Evolutionary conservation across 2,797 vertebrate genomes (phyloP).

Genomic region (Sparidentex hasta): DNA sequence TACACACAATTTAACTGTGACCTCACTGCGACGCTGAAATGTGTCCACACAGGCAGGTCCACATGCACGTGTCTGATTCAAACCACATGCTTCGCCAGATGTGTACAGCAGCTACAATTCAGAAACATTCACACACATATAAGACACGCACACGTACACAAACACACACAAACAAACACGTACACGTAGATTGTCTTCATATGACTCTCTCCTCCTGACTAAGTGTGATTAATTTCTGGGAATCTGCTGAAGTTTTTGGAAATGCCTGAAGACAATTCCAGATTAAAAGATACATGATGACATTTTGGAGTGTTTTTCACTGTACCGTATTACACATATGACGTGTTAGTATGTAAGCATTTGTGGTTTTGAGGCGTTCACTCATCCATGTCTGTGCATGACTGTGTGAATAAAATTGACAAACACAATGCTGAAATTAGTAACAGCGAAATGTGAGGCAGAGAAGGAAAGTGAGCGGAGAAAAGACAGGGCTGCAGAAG

Average conservation of each 20-base stretch:
- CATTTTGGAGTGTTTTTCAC: not conserved
- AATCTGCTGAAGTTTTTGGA: conserved; percentile 37
- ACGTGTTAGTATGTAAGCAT: not conserved
- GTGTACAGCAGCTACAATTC: conserved; percentile 31
- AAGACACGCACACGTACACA: conserved; percentile 13
- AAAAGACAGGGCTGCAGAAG: not conserved
- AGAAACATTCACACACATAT: conserved; percentile 5
- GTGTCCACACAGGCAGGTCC: conserved; percentile 46
- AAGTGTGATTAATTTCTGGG: conserved; percentile 38
- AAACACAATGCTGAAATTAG: not conserved
- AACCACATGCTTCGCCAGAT: conserved; percentile 69
- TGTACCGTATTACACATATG: not conserved
- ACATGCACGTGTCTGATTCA: conserved; percentile 65
- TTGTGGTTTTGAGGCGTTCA: not conserved
- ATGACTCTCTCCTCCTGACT: conserved; percentile 57
- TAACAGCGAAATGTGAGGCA: not conserved
- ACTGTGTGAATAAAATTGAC: not conserved
- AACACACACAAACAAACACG: conserved; percentile 14
- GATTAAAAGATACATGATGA: conserved; percentile 2
- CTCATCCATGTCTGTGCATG: not conserved
- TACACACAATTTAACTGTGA: conserved; percentile 44
- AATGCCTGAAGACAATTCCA: not conserved
- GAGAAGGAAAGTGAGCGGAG: not conserved
- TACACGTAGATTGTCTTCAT: conserved; percentile 17
- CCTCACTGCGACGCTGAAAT: conserved; percentile 57